Base-by-base conservation (phyloP, 2,113 vertebrate species). In the Archocentrus centrarchus region DNA sequence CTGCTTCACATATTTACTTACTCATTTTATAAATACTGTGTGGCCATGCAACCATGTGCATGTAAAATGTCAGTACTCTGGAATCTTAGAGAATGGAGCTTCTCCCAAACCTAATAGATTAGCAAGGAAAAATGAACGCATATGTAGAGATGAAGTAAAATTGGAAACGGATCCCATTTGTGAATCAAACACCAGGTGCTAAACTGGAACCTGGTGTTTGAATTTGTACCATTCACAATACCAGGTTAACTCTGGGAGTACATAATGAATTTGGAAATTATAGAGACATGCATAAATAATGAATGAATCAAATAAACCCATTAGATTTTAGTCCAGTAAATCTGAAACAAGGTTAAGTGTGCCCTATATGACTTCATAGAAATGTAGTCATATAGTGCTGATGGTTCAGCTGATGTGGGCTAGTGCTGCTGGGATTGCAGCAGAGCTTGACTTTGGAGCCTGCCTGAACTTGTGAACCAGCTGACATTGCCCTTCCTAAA, bases 1-100 rank as follows among this genome's bases (percentile, higher is more conserved):
- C 7, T 44, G 63, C 39, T 10, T 66, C n/a, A 27, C 15, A 17
- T 66, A 44, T 66, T 68, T 47, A 27, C 17, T 44, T 47, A 47
- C 39, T 47, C 44, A 44, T 66, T 68, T 68, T 14, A 68, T 68
- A 68, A 47, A 44, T 66, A 44, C 44, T 14, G 17, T 39, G 1
- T 66, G 63, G 24, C 0, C 39, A 66, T 66, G 14, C 30, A 30
- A 30, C 30, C 8, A 27, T 7, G 24, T 44, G 41, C 64, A 68
- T 68, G 64, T 68, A 68, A 68, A 68, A 68, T 68, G 39, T 47
- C 39, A 68, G 64, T 47, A 14, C 22, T 47, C 39, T 68, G 39
- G 39, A 24, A 68, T 68, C 22, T 68, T 47, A 68, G n/a, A 11
- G 8, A 30, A 68, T 50, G 9, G 64, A 18, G 5, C 3, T 68